A percentile compares a stretch with the other conserved stretches of the same genome.
Evolutionary conservation across 1,140 invertebrate genomes (phyloP).

Genomic region (Ceratitis capitata): DNA sequence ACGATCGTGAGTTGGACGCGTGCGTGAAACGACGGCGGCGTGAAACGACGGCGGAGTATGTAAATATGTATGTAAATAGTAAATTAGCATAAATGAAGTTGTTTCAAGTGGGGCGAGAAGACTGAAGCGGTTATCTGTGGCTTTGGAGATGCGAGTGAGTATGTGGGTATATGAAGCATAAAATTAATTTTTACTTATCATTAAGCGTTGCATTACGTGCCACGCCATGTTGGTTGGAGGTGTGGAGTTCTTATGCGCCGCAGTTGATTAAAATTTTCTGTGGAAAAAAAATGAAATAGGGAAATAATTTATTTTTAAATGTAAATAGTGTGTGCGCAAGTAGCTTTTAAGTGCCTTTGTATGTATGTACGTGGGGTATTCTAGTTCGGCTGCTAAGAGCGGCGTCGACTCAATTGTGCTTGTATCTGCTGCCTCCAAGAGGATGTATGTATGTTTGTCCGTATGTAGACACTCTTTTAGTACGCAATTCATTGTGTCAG

Average conservation of each 20-base stretch:
- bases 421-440: not conserved
- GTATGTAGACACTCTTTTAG: not conserved
- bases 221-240: not conserved
- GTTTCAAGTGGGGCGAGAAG: not conserved
- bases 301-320: not conserved
- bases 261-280: slow-evolving; percentile 1
- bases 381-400: not conserved
- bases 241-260: not conserved
- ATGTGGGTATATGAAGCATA: not conserved
- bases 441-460: not conserved
- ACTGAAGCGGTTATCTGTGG: not conserved
- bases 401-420: not conserved
- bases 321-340: not conserved
- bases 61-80: not conserved
- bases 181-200: not conserved
- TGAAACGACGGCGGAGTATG: not conserved
- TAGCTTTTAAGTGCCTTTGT: not conserved
- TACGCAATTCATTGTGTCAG: not conserved
- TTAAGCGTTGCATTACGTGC: not conserved
- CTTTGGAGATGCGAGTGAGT: not conserved
- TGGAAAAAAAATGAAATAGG: not conserved
- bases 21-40: not conserved
- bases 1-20: slow-evolving; percentile 9
- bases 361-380: not conserved
- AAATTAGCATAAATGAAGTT: slow-evolving; percentile 33